Base-by-base conservation (phyloP, 1,140 invertebrate genomes). In the Palaemon carinicauda region DNA sequence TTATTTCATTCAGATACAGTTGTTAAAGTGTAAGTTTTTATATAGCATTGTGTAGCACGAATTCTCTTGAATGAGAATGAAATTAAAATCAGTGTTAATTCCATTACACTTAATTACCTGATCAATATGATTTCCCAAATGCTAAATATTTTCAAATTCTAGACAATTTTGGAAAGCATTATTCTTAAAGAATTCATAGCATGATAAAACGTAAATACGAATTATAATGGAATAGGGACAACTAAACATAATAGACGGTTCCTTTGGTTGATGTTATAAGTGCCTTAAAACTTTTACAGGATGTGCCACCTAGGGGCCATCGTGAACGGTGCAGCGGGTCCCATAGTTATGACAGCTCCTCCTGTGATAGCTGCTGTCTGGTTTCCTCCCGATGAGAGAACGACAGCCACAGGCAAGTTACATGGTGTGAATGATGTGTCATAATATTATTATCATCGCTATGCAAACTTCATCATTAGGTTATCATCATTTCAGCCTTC, bases 381-480 rank as follows among this genome's bases (percentile, higher is more conserved):
- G 92, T 92, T 92, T 88, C 91, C 91, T 3, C 89, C 90, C 2
- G 50, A 90, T 31, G 90, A 92, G 86, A 89, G 91, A 77, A 91
- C 91, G 29, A 91, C 91, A 2, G 91, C 91, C 3, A 86, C 82
- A 50, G 87, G 88, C 82, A 54, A 87, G 78, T 78, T 12, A 19
- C 0, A 10, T 7, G 24, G 9, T 14, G 5, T 31, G 3, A 17
- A 41, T 41, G 7, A 12, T 41, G 41, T 12, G 41, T 41, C 12
- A 1, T 41, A 41, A 9, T 12, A 41, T 41, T 5, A 12, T 4
- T 41, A 4, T 41, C 12, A 5, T 41, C 41, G 12, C 12, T 41
- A 4, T n/a, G n/a, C n/a, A n/a, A n/a, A n/a, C n/a, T n/a, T n/a
- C n/a, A n/a, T n/a, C n/a, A n/a, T n/a, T n/a, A n/a, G n/a, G n/a